Base-by-base conservation (phyloP, 2,888 invertebrate species). In the Proisotoma minuta region DNA sequence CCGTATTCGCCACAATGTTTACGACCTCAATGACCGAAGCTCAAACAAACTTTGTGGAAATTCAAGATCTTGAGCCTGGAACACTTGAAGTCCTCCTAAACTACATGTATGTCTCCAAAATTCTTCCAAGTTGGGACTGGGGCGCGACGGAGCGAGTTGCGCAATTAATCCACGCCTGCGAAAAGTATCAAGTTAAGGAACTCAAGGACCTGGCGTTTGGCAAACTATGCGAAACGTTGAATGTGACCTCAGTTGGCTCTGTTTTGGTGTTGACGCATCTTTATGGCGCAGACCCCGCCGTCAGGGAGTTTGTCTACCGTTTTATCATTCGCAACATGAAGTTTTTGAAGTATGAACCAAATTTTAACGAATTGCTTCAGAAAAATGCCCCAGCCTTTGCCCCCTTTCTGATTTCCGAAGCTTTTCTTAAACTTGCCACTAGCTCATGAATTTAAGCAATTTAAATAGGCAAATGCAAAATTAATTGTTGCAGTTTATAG, bases 1-100 rank as follows among this genome's bases (percentile, higher is more conserved):
- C 58, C 15, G 62, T 62, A 8, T 62, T 62, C 22, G 1, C 23
- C 18, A 57, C 59, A n/a, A 49, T 58, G 15, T 59, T 62, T 40
- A 10, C 39, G 8, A 43, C 28, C 28, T 27, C 53, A 10, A 62
- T 54, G 59, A 18, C 10, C 4, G 62, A 62, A 49, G 39, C 49
- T 5, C 1, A 12, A n/a, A 29, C 39, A 22, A 47, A 23, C 20
- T n/a, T 26, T 23, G 53, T 62, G n/a, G 24, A 20, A 8, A 54
- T 62, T 5, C n/a, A 15, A 20, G 62, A 62, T 20, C 53, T 53
- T 1, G 24, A 18, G 10, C 39, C 58, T 15, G 24, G 1, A 2
- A 49, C 27, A 1, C 4, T 62, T 27, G 58, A 59, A 26, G 34
- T 34, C 4, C 8, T 62, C 3, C 28, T 62, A 1, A 23, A 58